phyloP scores from a whole-genome alignment of 92 coral and sea anemone genomes.

The Plumapathes pennacea region DNA sequence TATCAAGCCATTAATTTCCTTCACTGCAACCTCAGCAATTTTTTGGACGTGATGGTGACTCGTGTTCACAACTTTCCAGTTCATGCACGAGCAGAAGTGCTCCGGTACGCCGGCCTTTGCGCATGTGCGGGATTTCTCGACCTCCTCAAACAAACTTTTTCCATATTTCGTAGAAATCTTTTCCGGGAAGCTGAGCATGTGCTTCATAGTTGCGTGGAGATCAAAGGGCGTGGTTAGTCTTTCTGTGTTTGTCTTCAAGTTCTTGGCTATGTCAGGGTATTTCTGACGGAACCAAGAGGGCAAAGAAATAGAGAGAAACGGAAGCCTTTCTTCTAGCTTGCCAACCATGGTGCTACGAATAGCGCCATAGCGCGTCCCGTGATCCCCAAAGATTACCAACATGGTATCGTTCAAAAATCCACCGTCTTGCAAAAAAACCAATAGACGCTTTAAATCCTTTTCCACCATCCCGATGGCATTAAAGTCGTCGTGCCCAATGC shows the following conservation, averaged over 20 bases:
- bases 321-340: conserved; percentile 60
- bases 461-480: conserved; percentile 55
- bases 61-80: conserved; percentile 44
- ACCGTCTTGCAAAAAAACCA: conserved; percentile 16
- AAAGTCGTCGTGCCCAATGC: conserved; percentile 61
- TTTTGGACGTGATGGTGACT: conserved; percentile 24
- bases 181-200: conserved; percentile 33
- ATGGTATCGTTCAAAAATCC: conserved; percentile 52
- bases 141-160: conserved; percentile 53
- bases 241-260: conserved; percentile 27
- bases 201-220: conserved; percentile 61
- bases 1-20: conserved; percentile 12
- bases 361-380: conserved; percentile 61
- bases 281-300: conserved; percentile 53
- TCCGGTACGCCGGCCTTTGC: conserved; percentile 49
- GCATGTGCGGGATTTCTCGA: conserved; percentile 55
- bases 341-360: conserved; percentile 60
- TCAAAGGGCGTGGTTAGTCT: conserved; percentile 59
- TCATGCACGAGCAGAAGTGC: conserved; percentile 61
- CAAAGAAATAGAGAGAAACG: conserved; percentile 46
- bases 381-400: conserved; percentile 57
- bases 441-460: conserved; percentile 32
- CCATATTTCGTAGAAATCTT: conserved; percentile 22
- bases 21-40: conserved; percentile 19
- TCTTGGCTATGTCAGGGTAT: conserved; percentile 31